Base-by-base conservation (phyloP, 1,140 invertebrate genomes). In the Lucilia sericata region DNA sequence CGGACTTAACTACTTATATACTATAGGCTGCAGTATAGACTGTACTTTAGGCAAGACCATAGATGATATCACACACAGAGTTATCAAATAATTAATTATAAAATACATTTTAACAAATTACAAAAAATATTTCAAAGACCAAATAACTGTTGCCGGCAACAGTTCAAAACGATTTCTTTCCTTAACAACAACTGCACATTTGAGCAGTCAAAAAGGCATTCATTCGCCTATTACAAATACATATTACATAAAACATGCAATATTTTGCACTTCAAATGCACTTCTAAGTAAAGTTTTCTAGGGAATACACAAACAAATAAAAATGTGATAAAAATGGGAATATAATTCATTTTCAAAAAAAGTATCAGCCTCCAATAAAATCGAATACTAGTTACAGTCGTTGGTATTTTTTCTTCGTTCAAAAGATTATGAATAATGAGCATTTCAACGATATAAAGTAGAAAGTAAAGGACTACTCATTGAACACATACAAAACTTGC, bases 391-490 rank as follows among this genome's bases (percentile, higher is more conserved):
- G 2, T 70, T 14, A 70, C 2, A 70, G 7, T 5, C 12, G 3
- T 19, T 21, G 9, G 8, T 1, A 2, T 12, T 19, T 21, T 70
- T 70, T 21, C n/a, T 25, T 70, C 8, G 5, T 19, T 8, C n/a
- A 21, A 51, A 47, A 51, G 55, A 47, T 84, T 84, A 84, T 84
- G 74, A 84, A 80, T 84, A 84, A 84, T 84, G 75, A 84, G 75
- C 83, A 80, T 75, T 80, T 80, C 21, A 36, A 19, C 83, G 34
- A 80, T 25, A 19, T 42, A 14, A 2, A 70, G 21, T 60, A n/a
- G 55, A 30, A 30, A 70, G n/a, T 25, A 21, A 42, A 70, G 9
- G 3, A 25, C 65, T 70, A 70, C 65, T 70, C n/a, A 70, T 70
- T 70, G n/a, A 70, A 70, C 9, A 70, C 17, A 60, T 60, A n/a